These are phyloP conservation scores for Cynaeus angustus DNA, from an alignment of 2,888 invertebrate genomes.

Conservation along the genomic window DNA sequence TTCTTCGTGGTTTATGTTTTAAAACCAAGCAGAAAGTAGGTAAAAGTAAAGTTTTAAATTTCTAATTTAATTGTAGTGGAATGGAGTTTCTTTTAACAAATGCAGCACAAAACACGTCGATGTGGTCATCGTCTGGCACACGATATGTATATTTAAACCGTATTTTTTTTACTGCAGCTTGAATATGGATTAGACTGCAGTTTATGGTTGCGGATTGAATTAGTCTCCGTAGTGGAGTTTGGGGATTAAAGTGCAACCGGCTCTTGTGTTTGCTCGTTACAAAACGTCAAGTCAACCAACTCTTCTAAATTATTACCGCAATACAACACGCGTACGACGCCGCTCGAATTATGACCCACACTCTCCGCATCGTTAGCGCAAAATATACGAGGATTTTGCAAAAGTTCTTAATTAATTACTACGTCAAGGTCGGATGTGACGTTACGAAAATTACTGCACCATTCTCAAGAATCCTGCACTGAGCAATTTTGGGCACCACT, in stretches of 20 bases:
- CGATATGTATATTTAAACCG: slow-evolving; percentile 29
- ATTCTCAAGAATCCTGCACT: not conserved
- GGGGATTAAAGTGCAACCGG: slow-evolving; percentile 23
- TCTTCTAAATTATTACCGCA: slow-evolving; percentile 47
- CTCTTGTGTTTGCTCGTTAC: slow-evolving; percentile 23
- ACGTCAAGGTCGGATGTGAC: slow-evolving; percentile 29
- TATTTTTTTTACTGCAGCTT: slow-evolving; percentile 24
- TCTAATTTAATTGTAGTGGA: slow-evolving; percentile 1
- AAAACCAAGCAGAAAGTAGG: not conserved
- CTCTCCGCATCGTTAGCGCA: slow-evolving; percentile 43
- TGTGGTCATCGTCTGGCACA: slow-evolving; percentile 8
- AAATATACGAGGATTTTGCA: slow-evolving; percentile 36
- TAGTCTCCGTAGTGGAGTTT: slow-evolving; percentile 3
- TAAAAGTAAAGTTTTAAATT: slow-evolving; percentile 15
- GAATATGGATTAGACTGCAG: slow-evolving; percentile 47
- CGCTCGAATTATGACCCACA: slow-evolving; percentile 41
- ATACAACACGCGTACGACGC: slow-evolving; percentile 46
- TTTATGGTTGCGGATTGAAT: slow-evolving; percentile 26
- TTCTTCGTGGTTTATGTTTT: slow-evolving; percentile 17
- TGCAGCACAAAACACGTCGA: slow-evolving; percentile 5
- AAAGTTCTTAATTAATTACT: slow-evolving; percentile 47
- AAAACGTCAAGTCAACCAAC: slow-evolving; percentile 39
- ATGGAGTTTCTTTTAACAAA: not conserved
- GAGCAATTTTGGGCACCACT: slow-evolving; percentile 27
- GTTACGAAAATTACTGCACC: slow-evolving; percentile 32